Evolutionary conservation across 1,140 invertebrate species (phyloP), one percentile per base, ranked within the genome.

Genomic region (Notospermus geniculatus): DNA sequence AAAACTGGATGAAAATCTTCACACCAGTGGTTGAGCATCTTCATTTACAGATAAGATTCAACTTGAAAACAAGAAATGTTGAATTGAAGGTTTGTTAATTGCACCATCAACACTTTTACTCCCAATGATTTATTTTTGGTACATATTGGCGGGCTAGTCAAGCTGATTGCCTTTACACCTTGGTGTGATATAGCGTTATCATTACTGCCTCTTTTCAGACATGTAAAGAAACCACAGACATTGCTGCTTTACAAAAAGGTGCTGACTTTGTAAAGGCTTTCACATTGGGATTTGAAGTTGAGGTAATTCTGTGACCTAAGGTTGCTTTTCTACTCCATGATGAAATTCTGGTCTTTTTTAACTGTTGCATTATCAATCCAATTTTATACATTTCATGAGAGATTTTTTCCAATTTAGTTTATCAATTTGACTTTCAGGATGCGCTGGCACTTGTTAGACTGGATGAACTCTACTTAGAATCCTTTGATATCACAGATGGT

Each of bases 251-350:
- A 59, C 97, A 99, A 79, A 98, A 97, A 84, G 97, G 90, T 54
- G 93, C 94, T 19, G 97, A 99, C 84, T 99, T 99, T 87, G 91
- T 99, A 0, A 90, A 90, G 83, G 96, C 97, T 11, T 99, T 98
- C 79, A 85, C 95, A 23, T 89, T 90, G 71, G 97, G 97, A 9
- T 99, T 99, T 84, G 95, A 97, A 71, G 90, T 99, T 1, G 93
- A 98, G 60, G 82, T 83, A n/a, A n/a, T n/a, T n/a, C n/a, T n/a
- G n/a, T n/a, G n/a, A n/a, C n/a, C n/a, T n/a, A 25, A 45, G 22
- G 28, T 7, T 11, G 55, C 11, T 29, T 19, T 11, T n/a, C 15
- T 43, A 15, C 41, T 15, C 15, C 41, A 15, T n/a, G 41, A n/a
- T n/a, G 15, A n/a, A 15, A 43, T 43, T n/a, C 15, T 43, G 41